phyloP scores from a whole-genome alignment of 2,888 invertebrate species.

The Lochmaea capreae region DNA sequence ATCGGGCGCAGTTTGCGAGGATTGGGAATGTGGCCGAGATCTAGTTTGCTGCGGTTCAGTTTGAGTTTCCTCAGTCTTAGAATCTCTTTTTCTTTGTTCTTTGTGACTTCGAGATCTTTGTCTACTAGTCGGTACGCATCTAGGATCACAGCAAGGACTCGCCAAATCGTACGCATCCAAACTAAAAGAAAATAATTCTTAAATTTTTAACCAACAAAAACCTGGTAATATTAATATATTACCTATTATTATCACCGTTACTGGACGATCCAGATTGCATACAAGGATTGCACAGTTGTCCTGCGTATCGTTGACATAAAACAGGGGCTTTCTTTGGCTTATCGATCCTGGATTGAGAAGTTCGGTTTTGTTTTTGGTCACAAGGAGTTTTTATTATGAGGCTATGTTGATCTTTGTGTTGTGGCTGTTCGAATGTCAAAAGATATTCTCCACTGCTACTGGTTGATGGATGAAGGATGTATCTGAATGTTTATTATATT shows the following conservation, averaged over 20 bases:
- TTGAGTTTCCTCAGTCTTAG: constrained; percentile 65
- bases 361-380: constrained; percentile 60
- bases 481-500: constrained; percentile 31
- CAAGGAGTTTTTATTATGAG: constrained; percentile 74
- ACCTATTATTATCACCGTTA: constrained; percentile 59
- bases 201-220: neutral
- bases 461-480: constrained; percentile 73
- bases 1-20: constrained; percentile 53
- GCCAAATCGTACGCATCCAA: constrained; percentile 88
- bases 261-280: constrained; percentile 68
- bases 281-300: constrained; percentile 79
- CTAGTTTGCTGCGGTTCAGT: constrained; percentile 65
- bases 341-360: constrained; percentile 54
- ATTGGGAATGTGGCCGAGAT: constrained; percentile 60
- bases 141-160: constrained; percentile 87
- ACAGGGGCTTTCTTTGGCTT: constrained; percentile 58
- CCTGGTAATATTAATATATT: neutral
- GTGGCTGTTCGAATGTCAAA: constrained; percentile 76
- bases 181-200: constrained; percentile 73
- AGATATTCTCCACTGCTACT: constrained; percentile 78
- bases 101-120: constrained; percentile 69
- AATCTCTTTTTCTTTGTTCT: constrained; percentile 69
- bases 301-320: constrained; percentile 56
- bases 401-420: constrained; percentile 76
- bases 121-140: constrained; percentile 78